Evolutionary conservation across 2,888 invertebrate genomes (phyloP).

Genomic region (Meganola albula): DNA sequence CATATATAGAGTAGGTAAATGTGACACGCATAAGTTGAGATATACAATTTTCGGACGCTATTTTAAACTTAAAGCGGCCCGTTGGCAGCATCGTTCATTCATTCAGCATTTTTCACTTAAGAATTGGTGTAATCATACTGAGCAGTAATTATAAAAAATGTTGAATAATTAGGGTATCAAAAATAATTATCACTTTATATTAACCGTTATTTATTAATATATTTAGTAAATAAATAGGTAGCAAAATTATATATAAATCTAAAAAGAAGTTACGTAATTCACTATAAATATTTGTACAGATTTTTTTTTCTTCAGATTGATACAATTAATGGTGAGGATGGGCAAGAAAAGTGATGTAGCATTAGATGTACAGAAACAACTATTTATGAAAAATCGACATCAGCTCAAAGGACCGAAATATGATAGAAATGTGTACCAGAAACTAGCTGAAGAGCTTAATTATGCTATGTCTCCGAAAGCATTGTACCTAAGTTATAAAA

Average conservation of each 20-base stretch:
- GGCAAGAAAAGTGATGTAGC: slow-evolving; percentile 12
- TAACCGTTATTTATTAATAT: slow-evolving; percentile 13
- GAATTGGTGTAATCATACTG: slow-evolving; percentile 9
- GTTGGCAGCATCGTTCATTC: slow-evolving; percentile 12
- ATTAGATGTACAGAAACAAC: slow-evolving; percentile 12
- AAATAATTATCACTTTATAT: slow-evolving; percentile 12
- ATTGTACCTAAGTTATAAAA: slow-evolving; percentile 13
- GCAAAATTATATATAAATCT: slow-evolving; percentile 12
- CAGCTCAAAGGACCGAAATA: slow-evolving; percentile 13
- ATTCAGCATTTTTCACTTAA: slow-evolving; percentile 9
- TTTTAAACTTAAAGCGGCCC: slow-evolving; percentile 13
- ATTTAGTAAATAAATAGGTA: slow-evolving; percentile 12
- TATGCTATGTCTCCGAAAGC: slow-evolving; percentile 12
- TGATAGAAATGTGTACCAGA: slow-evolving; percentile 12
- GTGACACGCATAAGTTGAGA: slow-evolving; percentile 12
- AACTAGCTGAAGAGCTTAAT: slow-evolving; percentile 12
- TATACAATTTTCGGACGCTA: slow-evolving; percentile 13
- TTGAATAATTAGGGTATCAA: slow-evolving; percentile 10
- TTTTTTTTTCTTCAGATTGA: slow-evolving; percentile 12
- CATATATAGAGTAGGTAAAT: slow-evolving; percentile 12
- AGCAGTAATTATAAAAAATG: slow-evolving; percentile 11
- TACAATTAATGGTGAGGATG: slow-evolving; percentile 13
- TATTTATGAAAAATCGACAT: slow-evolving; percentile 12
- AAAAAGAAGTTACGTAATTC: slow-evolving; percentile 12
- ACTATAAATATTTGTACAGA: slow-evolving; percentile 13